Conservation (phyloP, 2,113 vertebrate species). For the Lepidothrix coronata region DNA sequence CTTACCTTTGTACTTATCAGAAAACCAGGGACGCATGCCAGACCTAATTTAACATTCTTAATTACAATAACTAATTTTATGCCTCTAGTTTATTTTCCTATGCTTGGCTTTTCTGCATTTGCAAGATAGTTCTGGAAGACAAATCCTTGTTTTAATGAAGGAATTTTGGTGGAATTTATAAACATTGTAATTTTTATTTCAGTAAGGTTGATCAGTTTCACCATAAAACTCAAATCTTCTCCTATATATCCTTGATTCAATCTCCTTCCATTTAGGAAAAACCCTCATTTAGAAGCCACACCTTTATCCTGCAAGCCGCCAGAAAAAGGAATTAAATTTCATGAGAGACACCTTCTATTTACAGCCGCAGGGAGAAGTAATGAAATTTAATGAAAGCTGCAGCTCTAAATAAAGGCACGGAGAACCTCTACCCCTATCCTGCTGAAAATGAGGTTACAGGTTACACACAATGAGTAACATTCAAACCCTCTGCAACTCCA, state of each 20-base stretch:
- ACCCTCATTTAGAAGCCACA: constrained; percentile 7
- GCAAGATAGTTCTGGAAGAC: background rate
- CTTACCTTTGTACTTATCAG: background rate
- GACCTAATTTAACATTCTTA: background rate
- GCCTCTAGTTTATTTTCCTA: background rate
- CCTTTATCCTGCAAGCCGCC: background rate
- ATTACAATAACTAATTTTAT: background rate
- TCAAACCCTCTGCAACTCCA: background rate
- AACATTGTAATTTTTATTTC: background rate
- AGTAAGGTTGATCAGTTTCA: background rate
- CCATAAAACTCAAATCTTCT: background rate
- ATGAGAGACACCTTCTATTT: constrained; percentile 38
- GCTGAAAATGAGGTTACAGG: constrained; percentile 4
- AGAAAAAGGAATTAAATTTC: constrained; percentile 53
- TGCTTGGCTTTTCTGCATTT: background rate
- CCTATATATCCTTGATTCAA: background rate
- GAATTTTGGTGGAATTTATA: background rate
- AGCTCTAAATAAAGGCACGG: constrained; percentile 44
- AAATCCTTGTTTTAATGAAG: background rate
- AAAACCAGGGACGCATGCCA: background rate
- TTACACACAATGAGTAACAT: background rate
- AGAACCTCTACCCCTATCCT: background rate
- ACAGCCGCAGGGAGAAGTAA: constrained; percentile 23
- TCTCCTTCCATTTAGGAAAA: background rate
- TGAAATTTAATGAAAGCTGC: constrained; percentile 60